Conservation (phyloP, 1,140 invertebrate species). For the Drosophila sturtevanti region DNA sequence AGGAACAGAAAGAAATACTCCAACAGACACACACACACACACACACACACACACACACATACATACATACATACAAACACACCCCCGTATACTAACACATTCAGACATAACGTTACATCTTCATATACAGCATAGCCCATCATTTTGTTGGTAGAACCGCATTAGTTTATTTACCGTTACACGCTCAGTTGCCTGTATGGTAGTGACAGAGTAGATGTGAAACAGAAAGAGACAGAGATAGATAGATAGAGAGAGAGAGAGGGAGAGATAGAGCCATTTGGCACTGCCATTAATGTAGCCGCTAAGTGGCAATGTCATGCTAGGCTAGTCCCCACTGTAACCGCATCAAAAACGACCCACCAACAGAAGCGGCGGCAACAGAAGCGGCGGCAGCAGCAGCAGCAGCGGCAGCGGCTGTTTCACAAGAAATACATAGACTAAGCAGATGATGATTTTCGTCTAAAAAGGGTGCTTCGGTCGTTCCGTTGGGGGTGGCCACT, state of each 20-base stretch:
- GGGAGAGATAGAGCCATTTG: constrained; percentile 59
- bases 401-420: constrained; percentile 8
- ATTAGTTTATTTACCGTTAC: constrained; percentile 80
- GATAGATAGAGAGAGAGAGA: neutral
- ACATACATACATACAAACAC: constrained; percentile 34
- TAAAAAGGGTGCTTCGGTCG: constrained; percentile 62
- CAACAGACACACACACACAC: constrained; percentile 4
- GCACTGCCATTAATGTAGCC: constrained; percentile 78
- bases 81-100: neutral
- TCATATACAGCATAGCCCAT: constrained; percentile 65
- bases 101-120: constrained; percentile 62
- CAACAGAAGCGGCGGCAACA: neutral
- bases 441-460: constrained; percentile 51
- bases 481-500: constrained; percentile 15
- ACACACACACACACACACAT: neutral
- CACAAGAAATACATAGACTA: constrained; percentile 1
- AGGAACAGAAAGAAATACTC: neutral
- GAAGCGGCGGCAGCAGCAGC: neutral
- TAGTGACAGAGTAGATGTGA: neutral
- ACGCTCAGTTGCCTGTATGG: constrained; percentile 62
- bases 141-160: constrained; percentile 35
- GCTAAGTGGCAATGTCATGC: constrained; percentile 80
- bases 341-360: constrained; percentile 47
- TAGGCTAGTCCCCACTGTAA: constrained; percentile 58
- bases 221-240: neutral